These are phyloP conservation scores for Amphiprion percula DNA, from an alignment of 2,113 vertebrate species.

Conservation along the genomic window DNA sequence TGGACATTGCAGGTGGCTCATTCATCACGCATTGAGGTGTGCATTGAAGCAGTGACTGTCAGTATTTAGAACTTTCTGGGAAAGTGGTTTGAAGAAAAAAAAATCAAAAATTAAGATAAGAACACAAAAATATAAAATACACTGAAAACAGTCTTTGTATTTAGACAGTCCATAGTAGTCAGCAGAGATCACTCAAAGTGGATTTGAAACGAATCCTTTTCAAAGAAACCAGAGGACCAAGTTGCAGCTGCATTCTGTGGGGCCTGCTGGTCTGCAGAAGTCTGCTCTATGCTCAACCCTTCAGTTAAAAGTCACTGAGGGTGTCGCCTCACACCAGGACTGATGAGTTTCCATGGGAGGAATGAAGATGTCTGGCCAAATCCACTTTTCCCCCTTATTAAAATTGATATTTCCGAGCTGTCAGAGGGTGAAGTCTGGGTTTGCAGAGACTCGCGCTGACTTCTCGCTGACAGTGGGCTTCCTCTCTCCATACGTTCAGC, in stretches of 20 bases:
- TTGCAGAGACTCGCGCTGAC: constrained; percentile 65
- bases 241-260: constrained; percentile 53
- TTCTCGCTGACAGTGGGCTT: constrained; percentile 78
- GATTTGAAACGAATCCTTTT: constrained; percentile 43
- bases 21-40: too few relatives aligned
- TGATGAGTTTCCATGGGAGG: constrained; percentile 84
- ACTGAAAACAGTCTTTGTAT: background rate
- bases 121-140: background rate
- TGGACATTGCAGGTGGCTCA: too few relatives aligned
- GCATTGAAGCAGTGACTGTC: too few relatives aligned
- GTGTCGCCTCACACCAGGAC: constrained; percentile 81
- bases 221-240: constrained; percentile 50
- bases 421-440: constrained; percentile 85
- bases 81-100: too few relatives aligned
- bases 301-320: constrained; percentile 73
- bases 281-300: constrained; percentile 50
- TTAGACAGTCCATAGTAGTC: constrained; percentile 12
- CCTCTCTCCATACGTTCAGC: constrained; percentile 72
- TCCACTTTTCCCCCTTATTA: constrained; percentile 85
- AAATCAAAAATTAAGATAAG: too few relatives aligned
- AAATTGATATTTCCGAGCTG: constrained; percentile 86
- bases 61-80: background rate
- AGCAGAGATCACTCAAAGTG: constrained; percentile 12
- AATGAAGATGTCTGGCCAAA: constrained; percentile 84
- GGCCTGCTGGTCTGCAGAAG: constrained; percentile 55